Evolutionary conservation across 2,888 invertebrate genomes (phyloP).

Genomic region (Apamea sordens): DNA sequence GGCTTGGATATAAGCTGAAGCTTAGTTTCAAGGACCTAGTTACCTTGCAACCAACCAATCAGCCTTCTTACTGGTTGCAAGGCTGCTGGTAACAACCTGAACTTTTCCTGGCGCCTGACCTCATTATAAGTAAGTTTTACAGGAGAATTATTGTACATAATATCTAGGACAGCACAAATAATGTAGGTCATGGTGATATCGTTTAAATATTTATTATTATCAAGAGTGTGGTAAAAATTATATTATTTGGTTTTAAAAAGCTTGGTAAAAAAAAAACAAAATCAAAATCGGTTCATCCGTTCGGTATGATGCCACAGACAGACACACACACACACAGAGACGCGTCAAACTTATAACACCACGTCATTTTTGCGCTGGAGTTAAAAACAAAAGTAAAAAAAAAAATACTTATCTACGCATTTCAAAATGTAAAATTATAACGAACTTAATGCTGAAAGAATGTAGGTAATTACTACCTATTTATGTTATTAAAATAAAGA

Average conservation of each 20-base stretch:
- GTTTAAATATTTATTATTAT: background rate
- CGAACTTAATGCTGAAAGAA: background rate
- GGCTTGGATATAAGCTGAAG: background rate
- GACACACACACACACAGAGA: too few relatives aligned
- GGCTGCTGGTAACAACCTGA: background rate
- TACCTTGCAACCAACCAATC: background rate
- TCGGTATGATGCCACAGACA: too few relatives aligned
- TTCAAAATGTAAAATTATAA: background rate
- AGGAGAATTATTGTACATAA: background rate
- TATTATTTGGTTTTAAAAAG: background rate
- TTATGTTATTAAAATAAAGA: background rate
- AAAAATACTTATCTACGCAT: background rate
- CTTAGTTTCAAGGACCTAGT: background rate
- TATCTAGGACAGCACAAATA: background rate
- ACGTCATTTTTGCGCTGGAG: background rate
- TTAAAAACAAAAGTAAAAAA: background rate
- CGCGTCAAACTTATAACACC: too few relatives aligned
- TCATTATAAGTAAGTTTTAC: conserved; percentile 12
- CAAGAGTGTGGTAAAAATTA: background rate
- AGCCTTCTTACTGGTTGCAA: conserved; percentile 6
- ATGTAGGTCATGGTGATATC: background rate
- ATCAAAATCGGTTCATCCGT: too few relatives aligned
- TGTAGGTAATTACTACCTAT: background rate
- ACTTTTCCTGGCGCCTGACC: background rate
- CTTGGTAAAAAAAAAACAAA: background rate